These are phyloP conservation scores for Rotaria sp. DNA, from an alignment of 2,888 invertebrate species.

Conservation along the genomic window DNA sequence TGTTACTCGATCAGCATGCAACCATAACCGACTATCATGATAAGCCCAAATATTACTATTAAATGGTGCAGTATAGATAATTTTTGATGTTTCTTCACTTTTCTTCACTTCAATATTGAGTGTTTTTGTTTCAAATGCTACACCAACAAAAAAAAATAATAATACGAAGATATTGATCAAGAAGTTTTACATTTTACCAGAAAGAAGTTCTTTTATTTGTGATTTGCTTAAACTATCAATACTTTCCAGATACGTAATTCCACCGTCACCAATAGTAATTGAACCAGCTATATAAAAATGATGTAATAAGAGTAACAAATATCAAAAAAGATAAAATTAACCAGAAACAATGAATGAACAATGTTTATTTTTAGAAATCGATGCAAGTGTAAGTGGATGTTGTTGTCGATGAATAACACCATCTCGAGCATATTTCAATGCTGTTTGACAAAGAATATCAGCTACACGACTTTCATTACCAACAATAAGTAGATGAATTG, in stretches of 20 bases:
- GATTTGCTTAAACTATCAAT: background rate
- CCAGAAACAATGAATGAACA: conserved; percentile 3
- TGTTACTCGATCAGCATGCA: background rate
- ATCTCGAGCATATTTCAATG: background rate
- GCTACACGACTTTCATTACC: conserved; percentile 26
- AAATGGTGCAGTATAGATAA: background rate
- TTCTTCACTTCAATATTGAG: conserved; percentile 19
- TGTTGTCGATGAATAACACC: background rate
- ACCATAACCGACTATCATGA: conserved; percentile 30
- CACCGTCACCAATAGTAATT: background rate
- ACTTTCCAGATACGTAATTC: conserved; percentile 5
- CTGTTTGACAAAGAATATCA: conserved; percentile 20
- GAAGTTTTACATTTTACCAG: background rate
- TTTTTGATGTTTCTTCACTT: background rate
- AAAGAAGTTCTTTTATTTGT: conserved; percentile 9
- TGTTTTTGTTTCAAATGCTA: conserved; percentile 22
- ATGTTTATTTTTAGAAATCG: background rate
- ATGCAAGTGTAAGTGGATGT: conserved; percentile 14
- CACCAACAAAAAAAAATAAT: background rate
- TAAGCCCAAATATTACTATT: conserved; percentile 21
- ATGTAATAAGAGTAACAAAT: background rate
- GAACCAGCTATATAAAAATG: background rate
- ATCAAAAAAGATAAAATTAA: background rate
- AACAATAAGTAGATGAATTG: background rate
- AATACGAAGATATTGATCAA: background rate